These are phyloP conservation scores for Deladenus siricidicola DNA, from an alignment of 2,888 invertebrate species.

Conservation along the genomic window DNA sequence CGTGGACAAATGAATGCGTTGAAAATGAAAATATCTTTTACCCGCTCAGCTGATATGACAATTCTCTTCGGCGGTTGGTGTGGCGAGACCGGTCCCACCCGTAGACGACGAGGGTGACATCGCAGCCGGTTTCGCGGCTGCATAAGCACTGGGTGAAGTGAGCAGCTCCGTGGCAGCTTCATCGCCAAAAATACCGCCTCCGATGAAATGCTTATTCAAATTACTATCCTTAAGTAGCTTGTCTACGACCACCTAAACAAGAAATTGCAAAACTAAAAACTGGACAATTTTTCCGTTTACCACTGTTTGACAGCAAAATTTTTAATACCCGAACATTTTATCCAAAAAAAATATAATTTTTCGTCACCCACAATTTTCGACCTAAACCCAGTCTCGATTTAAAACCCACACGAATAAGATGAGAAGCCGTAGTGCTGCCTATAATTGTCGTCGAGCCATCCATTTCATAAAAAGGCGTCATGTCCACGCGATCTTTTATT, in stretches of 20 bases:
- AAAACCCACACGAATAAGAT: conserved; percentile 40
- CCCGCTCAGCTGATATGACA: background rate
- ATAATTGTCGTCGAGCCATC: conserved; percentile 32
- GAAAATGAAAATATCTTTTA: no score
- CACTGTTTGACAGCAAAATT: background rate
- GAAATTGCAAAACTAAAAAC: no score
- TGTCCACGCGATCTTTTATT: conserved; percentile 36
- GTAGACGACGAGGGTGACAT: background rate
- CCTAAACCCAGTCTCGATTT: background rate
- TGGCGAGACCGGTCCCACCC: background rate
- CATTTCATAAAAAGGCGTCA: conserved; percentile 49
- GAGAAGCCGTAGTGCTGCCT: conserved; percentile 39
- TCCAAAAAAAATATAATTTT: background rate
- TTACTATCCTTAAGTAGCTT: conserved; percentile 18
- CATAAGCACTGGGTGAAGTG: background rate
- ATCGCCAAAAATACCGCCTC: conserved; percentile 2
- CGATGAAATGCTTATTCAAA: conserved; percentile 11
- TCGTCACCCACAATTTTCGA: background rate
- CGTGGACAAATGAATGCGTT: no score
- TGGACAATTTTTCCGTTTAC: no score
- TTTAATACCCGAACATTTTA: background rate
- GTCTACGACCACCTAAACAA: conserved; percentile 41
- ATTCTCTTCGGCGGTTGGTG: background rate
- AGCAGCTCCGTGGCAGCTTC: conserved; percentile 6
- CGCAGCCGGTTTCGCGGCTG: background rate